A percentile compares a stretch with the other conserved stretches of the same genome.
These are phyloP conservation scores for Fistularia tabacaria DNA, from an alignment of 2,797 vertebrate species.

Conservation along the genomic window DNA sequence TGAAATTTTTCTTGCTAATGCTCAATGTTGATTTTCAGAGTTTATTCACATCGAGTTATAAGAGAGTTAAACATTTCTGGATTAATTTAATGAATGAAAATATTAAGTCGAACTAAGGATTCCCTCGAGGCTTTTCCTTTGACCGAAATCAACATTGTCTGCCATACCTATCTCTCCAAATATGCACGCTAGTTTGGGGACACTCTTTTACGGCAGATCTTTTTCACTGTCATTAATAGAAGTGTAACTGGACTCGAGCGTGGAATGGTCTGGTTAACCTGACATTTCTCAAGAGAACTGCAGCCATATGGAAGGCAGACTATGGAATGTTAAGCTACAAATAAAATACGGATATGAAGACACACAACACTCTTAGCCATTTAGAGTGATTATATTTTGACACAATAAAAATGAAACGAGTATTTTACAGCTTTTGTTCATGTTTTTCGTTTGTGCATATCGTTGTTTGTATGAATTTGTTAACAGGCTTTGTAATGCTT, in stretches of 20 bases:
- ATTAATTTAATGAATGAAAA: no score
- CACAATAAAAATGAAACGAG: not conserved
- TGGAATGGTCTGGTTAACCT: slow-evolving; percentile 67
- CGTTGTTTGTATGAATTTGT: slow-evolving; percentile 13
- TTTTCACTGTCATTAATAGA: slow-evolving; percentile 65
- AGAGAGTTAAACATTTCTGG: no score
- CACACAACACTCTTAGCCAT: slow-evolving; percentile 14
- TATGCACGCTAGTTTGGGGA: slow-evolving; percentile 60
- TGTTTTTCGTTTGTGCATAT: not conserved
- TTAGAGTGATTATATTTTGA: not conserved
- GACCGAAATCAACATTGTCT: no score
- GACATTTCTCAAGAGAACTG: slow-evolving; percentile 67
- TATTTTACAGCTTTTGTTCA: not conserved
- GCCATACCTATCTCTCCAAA: slow-evolving; percentile 51
- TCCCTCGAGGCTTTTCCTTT: not conserved
- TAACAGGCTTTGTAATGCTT: slow-evolving; percentile 14
- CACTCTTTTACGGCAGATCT: slow-evolving; percentile 61
- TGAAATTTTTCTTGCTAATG: no score
- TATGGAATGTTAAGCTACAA: slow-evolving; percentile 54
- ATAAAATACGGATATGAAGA: slow-evolving; percentile 70
- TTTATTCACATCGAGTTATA: no score
- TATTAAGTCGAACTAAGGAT: not conserved
- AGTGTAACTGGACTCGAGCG: slow-evolving; percentile 65
- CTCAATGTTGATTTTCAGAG: no score
- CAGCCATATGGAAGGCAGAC: slow-evolving; percentile 48